These are phyloP conservation scores for Synergus itoensis DNA, from an alignment of 2,888 invertebrate genomes.

Conservation along the genomic window DNA sequence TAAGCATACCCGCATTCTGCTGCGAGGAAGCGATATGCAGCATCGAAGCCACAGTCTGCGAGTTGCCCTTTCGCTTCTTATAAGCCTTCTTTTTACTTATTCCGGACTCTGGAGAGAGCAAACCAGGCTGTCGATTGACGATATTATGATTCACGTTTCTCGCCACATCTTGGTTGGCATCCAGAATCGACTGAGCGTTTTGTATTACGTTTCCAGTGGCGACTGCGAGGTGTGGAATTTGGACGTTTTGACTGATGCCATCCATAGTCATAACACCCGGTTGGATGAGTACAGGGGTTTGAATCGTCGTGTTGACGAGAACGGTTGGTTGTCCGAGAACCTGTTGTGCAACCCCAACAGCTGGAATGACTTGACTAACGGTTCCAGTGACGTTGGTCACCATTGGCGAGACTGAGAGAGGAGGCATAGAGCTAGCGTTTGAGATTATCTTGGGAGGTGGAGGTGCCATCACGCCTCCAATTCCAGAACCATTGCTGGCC, in stretches of 20 bases:
- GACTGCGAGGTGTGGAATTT: slow-evolving; percentile 83
- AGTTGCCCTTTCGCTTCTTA: slow-evolving; percentile 87
- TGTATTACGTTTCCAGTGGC: slow-evolving; percentile 84
- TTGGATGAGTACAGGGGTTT: slow-evolving; percentile 88
- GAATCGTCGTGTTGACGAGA: slow-evolving; percentile 86
- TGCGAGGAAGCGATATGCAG: slow-evolving; percentile 83
- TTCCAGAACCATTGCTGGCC: slow-evolving; percentile 80
- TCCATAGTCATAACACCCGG: slow-evolving; percentile 89
- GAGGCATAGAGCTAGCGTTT: slow-evolving; percentile 80
- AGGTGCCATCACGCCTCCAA: slow-evolving; percentile 82
- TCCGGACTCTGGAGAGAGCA: slow-evolving; percentile 85
- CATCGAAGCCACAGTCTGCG: slow-evolving; percentile 85
- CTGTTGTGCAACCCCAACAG: slow-evolving; percentile 83
- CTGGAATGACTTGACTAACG: slow-evolving; percentile 83
- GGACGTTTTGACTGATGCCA: slow-evolving; percentile 85
- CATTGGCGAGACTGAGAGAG: slow-evolving; percentile 82
- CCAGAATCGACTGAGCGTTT: slow-evolving; percentile 79
- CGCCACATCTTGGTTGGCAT: slow-evolving; percentile 76
- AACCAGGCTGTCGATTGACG: slow-evolving; percentile 68
- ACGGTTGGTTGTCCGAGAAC: slow-evolving; percentile 88
- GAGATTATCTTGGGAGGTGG: slow-evolving; percentile 80
- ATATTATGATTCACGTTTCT: slow-evolving; percentile 67
- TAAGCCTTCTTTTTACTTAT: slow-evolving; percentile 80
- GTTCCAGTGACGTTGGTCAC: slow-evolving; percentile 84
- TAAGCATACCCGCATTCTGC: slow-evolving; percentile 83